A percentile compares a stretch with the other conserved stretches of the same genome.
These are phyloP conservation scores for Pycnomerus fuliginosus DNA, from an alignment of 2,888 invertebrate genomes.

Conservation along the genomic window DNA sequence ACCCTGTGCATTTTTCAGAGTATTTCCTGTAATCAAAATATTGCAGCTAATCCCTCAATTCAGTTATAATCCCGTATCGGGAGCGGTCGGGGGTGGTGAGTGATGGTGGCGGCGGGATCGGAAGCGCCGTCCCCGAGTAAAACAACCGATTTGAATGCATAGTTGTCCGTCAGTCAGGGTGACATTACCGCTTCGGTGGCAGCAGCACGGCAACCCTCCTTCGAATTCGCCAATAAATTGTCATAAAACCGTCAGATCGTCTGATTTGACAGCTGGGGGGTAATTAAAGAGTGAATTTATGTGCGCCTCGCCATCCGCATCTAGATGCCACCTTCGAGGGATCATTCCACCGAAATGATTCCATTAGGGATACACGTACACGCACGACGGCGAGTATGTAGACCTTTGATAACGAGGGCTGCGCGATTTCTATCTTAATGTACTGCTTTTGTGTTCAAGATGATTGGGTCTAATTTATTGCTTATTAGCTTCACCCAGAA, in stretches of 20 bases:
- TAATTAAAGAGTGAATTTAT: conserved; percentile 57
- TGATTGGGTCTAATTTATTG: conserved; percentile 28
- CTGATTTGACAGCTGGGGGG: conserved; percentile 65
- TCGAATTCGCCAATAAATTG: conserved; percentile 61
- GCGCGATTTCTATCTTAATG: conserved; percentile 37
- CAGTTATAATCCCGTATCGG: too few species aligned
- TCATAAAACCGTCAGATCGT: conserved; percentile 74
- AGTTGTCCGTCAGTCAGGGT: conserved; percentile 71
- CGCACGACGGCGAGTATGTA: conserved; percentile 29
- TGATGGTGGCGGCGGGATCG: conserved; percentile 17
- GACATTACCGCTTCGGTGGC: conserved; percentile 54
- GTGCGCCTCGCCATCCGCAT: conserved; percentile 51
- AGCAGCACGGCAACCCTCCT: conserved; percentile 53
- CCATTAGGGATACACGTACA: conserved; percentile 27
- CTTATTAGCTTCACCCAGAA: conserved; percentile 25
- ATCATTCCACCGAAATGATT: conserved; percentile 31
- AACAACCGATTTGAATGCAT: conserved; percentile 76
- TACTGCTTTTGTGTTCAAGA: conserved; percentile 38
- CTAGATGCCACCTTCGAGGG: conserved; percentile 44
- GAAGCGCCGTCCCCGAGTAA: conserved; percentile 51
- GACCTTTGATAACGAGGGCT: conserved; percentile 27
- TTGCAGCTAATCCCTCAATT: too few species aligned
- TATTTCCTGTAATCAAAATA: too few species aligned
- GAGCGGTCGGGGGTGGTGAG: too few species aligned
- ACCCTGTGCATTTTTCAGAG: too few species aligned